Evolutionary conservation across 2,797 vertebrate genomes (phyloP).

Genomic region (Syngnathus acus): DNA sequence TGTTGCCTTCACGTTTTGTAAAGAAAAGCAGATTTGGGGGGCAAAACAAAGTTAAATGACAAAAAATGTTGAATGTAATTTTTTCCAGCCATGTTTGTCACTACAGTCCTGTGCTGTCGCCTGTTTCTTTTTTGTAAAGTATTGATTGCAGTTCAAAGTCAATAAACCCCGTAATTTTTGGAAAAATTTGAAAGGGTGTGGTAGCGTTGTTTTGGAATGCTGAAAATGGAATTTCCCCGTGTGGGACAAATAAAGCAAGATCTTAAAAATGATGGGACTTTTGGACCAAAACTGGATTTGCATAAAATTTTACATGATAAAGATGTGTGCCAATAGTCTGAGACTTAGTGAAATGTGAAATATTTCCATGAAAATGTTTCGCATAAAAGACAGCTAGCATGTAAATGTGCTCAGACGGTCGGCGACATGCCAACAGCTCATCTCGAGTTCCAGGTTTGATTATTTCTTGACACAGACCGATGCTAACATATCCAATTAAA

Average conservation of each 20-base stretch:
- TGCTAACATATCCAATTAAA: no score
- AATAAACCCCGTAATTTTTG: slow-evolving; percentile 90
- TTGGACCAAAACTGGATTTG: not conserved
- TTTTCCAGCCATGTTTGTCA: slow-evolving; percentile 84
- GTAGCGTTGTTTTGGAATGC: slow-evolving; percentile 17
- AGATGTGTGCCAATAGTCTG: no score
- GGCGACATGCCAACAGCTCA: no score
- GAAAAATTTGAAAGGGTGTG: slow-evolving; percentile 56
- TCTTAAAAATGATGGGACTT: not conserved
- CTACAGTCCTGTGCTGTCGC: slow-evolving; percentile 90
- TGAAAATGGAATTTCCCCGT: no score
- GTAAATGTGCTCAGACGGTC: not conserved
- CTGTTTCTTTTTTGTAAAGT: slow-evolving; percentile 86
- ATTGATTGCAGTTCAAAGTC: slow-evolving; percentile 98
- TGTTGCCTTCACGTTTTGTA: slow-evolving; percentile 33
- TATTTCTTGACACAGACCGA: no score
- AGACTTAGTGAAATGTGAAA: no score
- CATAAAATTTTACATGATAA: no score
- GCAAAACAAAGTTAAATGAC: slow-evolving; percentile 84
- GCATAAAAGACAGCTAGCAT: not conserved
- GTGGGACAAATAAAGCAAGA: no score
- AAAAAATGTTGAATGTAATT: slow-evolving; percentile 88
- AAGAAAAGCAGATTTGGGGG: slow-evolving; percentile 16
- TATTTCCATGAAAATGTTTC: no score
- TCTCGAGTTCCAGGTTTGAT: no score